Percentiles rank a stretch among this genome's conserved stretches.
Evolutionary conservation across 2,113 vertebrate genomes (phyloP).

Genomic region (Chamaetylas fuelleborni): DNA sequence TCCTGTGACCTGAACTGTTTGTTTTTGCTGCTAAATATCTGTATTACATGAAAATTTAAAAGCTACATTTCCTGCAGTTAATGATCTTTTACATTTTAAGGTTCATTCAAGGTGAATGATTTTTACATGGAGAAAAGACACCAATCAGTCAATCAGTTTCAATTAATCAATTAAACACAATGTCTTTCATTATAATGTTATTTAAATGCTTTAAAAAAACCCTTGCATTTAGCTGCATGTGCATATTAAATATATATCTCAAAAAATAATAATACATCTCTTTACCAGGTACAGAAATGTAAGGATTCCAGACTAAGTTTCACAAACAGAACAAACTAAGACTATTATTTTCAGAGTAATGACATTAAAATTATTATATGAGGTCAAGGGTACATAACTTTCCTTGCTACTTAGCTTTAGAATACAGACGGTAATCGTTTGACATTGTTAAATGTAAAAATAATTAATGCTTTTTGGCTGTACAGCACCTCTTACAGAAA

Average conservation of each 20-base stretch:
- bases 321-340: background rate
- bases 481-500: background rate
- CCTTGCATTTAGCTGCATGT: background rate
- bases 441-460: background rate
- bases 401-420: background rate
- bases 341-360: background rate
- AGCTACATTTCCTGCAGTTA: background rate
- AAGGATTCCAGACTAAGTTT: background rate
- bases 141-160: background rate
- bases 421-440: background rate
- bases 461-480: background rate
- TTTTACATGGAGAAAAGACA: background rate
- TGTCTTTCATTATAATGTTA: background rate
- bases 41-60: background rate
- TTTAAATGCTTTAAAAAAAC: background rate
- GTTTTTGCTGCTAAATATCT: background rate
- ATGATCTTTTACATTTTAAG: background rate
- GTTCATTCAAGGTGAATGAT: background rate
- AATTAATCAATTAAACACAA: background rate
- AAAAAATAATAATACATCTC: background rate
- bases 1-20: background rate
- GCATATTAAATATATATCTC: background rate
- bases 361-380: background rate
- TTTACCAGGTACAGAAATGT: background rate
- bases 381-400: background rate